Percentiles rank a stretch among this genome's conserved stretches.
phyloP scores from a whole-genome alignment of 2,888 invertebrate species.

The Gandaritis pyraliata region DNA sequence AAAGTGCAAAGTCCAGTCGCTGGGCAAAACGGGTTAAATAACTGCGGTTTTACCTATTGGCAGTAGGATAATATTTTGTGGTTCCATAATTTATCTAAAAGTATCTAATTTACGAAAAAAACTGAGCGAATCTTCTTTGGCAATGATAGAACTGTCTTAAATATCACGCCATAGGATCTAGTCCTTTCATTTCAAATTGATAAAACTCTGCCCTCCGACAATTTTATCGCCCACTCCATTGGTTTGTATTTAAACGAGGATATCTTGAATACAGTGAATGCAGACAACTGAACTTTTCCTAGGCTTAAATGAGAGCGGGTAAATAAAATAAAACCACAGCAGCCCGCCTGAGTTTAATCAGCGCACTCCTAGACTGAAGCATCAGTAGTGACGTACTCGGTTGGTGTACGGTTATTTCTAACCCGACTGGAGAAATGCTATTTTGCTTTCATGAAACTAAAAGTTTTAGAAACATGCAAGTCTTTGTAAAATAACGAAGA shows the following conservation, averaged over 20 bases:
- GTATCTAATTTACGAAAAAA: too few species aligned
- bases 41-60: too few species aligned
- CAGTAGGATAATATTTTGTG: too few species aligned
- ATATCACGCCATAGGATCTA: slow-evolving; percentile 3
- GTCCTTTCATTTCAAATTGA: slow-evolving; percentile 10
- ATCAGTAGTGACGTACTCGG: slow-evolving; percentile 15
- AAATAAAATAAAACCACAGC: slow-evolving; percentile 58
- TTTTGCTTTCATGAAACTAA: neutral
- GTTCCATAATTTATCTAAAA: too few species aligned
- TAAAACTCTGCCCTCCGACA: neutral
- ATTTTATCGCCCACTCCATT: slow-evolving; percentile 28
- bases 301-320: slow-evolving; percentile 38
- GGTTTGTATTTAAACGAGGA: slow-evolving; percentile 26
- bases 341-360: slow-evolving; percentile 67
- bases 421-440: neutral
- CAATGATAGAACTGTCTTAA: slow-evolving; percentile 2
- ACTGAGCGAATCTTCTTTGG: too few species aligned
- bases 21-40: slow-evolving; percentile 11
- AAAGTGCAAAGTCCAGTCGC: slow-evolving; percentile 4
- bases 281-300: slow-evolving; percentile 29
- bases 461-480: too few species aligned
- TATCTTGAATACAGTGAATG: slow-evolving; percentile 31
- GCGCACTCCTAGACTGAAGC: slow-evolving; percentile 22
- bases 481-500: too few species aligned
- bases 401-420: slow-evolving; percentile 1